Base-by-base conservation (phyloP, 2,113 vertebrate genomes). In the Pedetes capensis region DNA sequence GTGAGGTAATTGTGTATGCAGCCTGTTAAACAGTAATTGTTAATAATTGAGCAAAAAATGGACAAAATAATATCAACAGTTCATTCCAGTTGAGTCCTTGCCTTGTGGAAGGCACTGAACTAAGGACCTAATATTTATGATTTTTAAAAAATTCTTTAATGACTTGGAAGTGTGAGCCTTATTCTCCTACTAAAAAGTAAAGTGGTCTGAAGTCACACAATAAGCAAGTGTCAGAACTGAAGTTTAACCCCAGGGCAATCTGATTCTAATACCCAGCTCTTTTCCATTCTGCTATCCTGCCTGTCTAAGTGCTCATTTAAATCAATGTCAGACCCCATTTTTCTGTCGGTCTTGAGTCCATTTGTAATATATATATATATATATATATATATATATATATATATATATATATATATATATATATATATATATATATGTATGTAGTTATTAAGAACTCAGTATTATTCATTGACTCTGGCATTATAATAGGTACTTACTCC, bases 271-370 rank as follows among this genome's bases (percentile, higher is more conserved):
- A 22, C 16, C 44, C 14, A 23, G 34, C 29, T 27, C 18, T 44
- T 49, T 80, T n/a, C 25, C 84, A 22, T 2, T 10, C 10, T 29
- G 2, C 17, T 37, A 1, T 0, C 7, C 29, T 55, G 22, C 6
- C 32, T 49, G 1, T 34, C 17, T 23, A 25, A 51, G 20, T 57
- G 11, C 42, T 87, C 11, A 11, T 32, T 72, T 13, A 39, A 25
- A 3, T 75, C 61, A 17, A 3, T 3, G 1, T 27, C 3, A 37
- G 13, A 17, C 1, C 34, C 7, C 4, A 13, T 18, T 55, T 0
- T 55, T 63, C n/a, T 68, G 10, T 29, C 37, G 3, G 3, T 71
- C 17, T 71, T 29, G 6, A 44, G 72, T 42, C 72, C 11, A 61
- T 79, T 53, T 87, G 13, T 81, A 12, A 32, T 44, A 25, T 27